phyloP scores from a whole-genome alignment of 2,113 vertebrate genomes.

The Ictalurus furcatus region DNA sequence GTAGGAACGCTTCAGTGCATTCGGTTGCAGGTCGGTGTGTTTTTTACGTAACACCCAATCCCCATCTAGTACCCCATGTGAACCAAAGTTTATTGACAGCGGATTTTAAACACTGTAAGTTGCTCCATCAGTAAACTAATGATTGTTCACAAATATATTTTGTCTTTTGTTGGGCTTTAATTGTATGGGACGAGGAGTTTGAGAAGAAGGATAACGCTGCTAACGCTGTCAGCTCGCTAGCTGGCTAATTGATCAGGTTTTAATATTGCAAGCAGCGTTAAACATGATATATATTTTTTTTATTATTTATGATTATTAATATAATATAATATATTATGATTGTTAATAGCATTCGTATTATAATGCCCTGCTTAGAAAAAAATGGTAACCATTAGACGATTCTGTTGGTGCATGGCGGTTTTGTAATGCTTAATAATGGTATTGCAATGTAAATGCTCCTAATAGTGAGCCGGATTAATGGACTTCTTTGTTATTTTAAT shows the following conservation, averaged over 20 bases:
- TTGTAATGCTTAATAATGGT: neutral
- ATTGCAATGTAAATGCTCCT: neutral
- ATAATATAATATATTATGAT: no score
- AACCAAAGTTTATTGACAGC: neutral
- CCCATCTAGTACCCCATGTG: slow-evolving; percentile 15
- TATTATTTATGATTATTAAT: no score
- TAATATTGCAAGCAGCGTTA: neutral
- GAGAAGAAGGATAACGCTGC: neutral
- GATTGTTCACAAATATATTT: neutral
- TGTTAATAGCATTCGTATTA: neutral
- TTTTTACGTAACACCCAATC: slow-evolving; percentile 40
- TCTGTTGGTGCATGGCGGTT: no score
- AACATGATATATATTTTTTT: neutral
- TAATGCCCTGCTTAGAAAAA: neutral
- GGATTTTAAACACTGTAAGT: slow-evolving; percentile 1
- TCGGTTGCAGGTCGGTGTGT: slow-evolving; percentile 27
- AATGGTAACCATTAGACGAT: neutral
- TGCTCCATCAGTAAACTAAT: neutral
- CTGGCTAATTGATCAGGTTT: neutral
- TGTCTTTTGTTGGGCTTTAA: neutral
- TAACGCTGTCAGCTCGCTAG: neutral
- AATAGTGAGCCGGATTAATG: neutral
- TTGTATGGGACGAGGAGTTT: neutral
- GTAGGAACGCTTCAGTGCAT: slow-evolving; percentile 10
- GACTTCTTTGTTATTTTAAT: neutral